Evolutionary conservation across 2,113 vertebrate species (phyloP).

Genomic region (Mormyrus iriodes): DNA sequence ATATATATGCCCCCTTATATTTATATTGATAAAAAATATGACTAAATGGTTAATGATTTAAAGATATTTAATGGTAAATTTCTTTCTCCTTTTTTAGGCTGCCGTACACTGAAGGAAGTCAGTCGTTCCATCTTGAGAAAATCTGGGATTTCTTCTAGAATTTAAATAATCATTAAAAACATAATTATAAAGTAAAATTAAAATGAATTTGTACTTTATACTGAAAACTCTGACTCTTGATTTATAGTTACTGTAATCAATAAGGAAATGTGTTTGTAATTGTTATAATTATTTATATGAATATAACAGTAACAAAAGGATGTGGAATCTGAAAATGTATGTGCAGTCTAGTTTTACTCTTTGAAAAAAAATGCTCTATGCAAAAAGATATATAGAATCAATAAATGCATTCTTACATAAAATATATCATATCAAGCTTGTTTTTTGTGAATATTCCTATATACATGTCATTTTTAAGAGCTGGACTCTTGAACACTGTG

Average conservation of each 20-base stretch:
- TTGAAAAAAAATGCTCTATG: background rate
- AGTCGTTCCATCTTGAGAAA: conserved; percentile 34
- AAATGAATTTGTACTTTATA: background rate
- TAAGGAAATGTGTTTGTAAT: background rate
- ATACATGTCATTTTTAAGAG: background rate
- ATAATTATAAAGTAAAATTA: background rate
- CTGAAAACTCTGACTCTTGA: background rate
- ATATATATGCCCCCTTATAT: background rate
- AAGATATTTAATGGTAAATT: background rate
- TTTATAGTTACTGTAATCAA: background rate
- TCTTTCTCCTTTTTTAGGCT: conserved; percentile 32
- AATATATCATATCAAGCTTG: background rate
- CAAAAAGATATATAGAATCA: background rate
- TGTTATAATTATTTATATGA: background rate
- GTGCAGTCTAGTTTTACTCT: background rate
- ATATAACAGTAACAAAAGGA: background rate
- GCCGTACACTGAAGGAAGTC: conserved; percentile 36
- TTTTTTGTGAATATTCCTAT: background rate
- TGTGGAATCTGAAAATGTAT: too few species aligned
- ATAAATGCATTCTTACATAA: background rate
- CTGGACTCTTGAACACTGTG: background rate
- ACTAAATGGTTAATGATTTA: background rate
- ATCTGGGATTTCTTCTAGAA: conserved; percentile 34
- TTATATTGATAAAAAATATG: background rate
- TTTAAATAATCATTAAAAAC: conserved; percentile 22